Percentiles rank a stretch among this genome's conserved stretches.
phyloP scores from a whole-genome alignment of 2,797 vertebrate species.

The Bovichtus variegatus region DNA sequence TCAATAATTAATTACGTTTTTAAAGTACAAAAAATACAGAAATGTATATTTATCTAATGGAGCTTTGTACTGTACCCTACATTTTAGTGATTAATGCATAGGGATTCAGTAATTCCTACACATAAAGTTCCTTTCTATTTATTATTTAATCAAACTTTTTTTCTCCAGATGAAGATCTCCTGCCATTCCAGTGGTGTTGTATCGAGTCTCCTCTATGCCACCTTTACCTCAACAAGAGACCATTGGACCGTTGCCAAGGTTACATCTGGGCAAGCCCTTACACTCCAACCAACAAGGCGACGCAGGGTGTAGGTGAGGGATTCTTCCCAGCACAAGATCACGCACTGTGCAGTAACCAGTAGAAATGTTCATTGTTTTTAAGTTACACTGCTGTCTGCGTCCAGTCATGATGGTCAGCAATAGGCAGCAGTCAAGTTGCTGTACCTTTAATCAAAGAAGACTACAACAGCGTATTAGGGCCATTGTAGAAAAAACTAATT shows the following conservation, averaged over 20 bases:
- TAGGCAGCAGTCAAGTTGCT: background rate
- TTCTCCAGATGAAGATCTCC: conserved; percentile 84
- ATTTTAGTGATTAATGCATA: background rate
- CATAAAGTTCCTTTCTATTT: background rate
- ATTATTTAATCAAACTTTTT: background rate
- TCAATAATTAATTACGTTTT: too few species aligned
- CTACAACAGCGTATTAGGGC: too few species aligned
- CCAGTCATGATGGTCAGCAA: background rate
- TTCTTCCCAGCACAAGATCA: background rate
- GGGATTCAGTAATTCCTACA: background rate
- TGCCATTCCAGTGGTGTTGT: conserved; percentile 90
- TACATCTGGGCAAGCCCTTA: conserved; percentile 73
- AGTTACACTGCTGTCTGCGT: background rate
- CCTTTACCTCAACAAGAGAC: conserved; percentile 85
- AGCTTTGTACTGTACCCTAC: background rate
- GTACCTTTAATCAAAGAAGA: background rate
- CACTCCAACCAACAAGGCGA: conserved; percentile 51
- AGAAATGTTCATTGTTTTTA: background rate
- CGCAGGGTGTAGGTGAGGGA: conserved; percentile 83
- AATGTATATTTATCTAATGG: background rate
- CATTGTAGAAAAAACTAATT: too few species aligned
- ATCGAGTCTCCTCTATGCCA: conserved; percentile 83
- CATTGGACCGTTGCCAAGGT: conserved; percentile 84
- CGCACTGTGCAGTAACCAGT: background rate
- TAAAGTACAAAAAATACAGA: background rate